A percentile compares a stretch with the other conserved stretches of the same genome.
These are phyloP conservation scores for Cyprinodon tularosa DNA, from an alignment of 2,113 vertebrate species.

Conservation along the genomic window DNA sequence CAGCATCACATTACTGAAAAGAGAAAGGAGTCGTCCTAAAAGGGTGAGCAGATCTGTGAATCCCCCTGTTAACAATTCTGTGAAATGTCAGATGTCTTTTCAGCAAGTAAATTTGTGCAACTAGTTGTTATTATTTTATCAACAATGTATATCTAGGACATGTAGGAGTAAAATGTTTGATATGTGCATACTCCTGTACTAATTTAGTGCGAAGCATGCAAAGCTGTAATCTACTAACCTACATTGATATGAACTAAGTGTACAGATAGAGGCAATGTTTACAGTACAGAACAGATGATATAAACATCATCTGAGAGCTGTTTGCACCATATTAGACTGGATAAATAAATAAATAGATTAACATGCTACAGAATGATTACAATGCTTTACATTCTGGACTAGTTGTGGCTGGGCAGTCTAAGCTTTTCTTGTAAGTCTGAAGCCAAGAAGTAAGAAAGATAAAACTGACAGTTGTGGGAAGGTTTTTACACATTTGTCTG, in stretches of 20 bases:
- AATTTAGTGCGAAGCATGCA: constrained; percentile 1
- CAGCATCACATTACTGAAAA: constrained; percentile 1
- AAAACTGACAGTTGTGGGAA: background rate
- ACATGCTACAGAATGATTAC: background rate
- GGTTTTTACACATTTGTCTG: background rate
- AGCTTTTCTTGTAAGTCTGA: background rate
- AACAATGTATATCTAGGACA: constrained; percentile 18
- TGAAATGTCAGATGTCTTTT: background rate
- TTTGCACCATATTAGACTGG: background rate
- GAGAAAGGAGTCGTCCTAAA: background rate
- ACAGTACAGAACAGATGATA: constrained; percentile 20
- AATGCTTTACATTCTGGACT: background rate
- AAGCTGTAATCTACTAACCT: constrained; percentile 16
- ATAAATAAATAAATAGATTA: background rate
- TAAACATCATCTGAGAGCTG: constrained; percentile 11
- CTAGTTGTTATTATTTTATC: constrained; percentile 13
- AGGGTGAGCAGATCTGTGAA: constrained; percentile 50
- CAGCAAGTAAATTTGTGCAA: background rate
- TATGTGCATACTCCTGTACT: background rate
- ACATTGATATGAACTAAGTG: constrained; percentile 29
- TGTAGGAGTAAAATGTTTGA: constrained; percentile 1
- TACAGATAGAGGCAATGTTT: constrained; percentile 35
- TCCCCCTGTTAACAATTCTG: background rate
- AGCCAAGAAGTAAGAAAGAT: background rate
- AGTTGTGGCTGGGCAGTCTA: background rate